These are phyloP conservation scores for Erebia aethiops DNA, from an alignment of 2,888 invertebrate genomes.

Conservation along the genomic window DNA sequence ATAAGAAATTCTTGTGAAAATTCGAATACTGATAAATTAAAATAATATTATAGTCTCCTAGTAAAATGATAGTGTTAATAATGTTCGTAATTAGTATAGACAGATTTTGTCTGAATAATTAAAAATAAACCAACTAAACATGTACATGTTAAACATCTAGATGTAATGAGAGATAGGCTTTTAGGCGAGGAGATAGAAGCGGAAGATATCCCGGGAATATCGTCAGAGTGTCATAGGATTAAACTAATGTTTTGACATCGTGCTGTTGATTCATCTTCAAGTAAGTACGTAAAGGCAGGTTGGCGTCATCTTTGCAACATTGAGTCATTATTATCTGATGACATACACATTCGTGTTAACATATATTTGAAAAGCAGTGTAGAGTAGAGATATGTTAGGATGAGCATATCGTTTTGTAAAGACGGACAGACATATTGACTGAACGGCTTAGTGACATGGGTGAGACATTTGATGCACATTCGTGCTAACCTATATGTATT, in stretches of 20 bases:
- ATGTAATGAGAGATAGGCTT: not conserved
- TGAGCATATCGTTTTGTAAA: not conserved
- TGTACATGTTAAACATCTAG: no score
- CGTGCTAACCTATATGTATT: conserved; percentile 37
- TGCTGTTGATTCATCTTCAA: conserved; percentile 28
- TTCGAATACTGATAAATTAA: not conserved
- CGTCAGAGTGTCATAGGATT: conserved; percentile 23
- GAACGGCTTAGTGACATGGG: no score
- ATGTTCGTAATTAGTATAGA: no score
- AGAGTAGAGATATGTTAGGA: not conserved
- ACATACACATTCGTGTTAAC: conserved; percentile 38
- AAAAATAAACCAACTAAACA: no score
- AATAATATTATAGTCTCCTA: no score
- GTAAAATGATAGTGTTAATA: no score
- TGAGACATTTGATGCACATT: not conserved
- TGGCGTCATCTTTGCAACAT: conserved; percentile 21
- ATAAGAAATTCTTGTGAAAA: not conserved
- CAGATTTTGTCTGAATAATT: no score
- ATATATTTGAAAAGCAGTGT: not conserved
- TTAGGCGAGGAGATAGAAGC: conserved; percentile 6
- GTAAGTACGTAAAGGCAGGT: conserved; percentile 15
- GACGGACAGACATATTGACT: no score
- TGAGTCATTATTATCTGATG: conserved; percentile 18
- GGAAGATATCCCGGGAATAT: conserved; percentile 16
- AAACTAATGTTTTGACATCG: conserved; percentile 25